Conservation (phyloP, 1,140 invertebrate species). For the Camponotus vicinus region DNA sequence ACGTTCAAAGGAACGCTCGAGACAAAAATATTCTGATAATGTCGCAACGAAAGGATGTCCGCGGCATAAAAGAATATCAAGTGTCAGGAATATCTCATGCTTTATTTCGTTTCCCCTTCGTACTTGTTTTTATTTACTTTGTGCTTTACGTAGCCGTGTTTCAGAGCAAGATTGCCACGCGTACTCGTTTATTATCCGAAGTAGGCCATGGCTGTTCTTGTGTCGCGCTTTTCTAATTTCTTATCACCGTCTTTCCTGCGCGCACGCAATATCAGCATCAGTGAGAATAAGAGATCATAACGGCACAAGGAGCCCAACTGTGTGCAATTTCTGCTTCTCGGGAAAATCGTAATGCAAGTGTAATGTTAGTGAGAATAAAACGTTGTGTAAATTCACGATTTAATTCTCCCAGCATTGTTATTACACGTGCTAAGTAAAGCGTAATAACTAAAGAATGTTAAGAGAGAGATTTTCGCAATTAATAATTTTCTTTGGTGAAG, state of each 20-base stretch:
- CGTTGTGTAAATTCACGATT: background rate
- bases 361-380: background rate
- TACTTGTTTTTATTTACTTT: constrained; percentile 45
- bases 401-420: constrained; percentile 53
- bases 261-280: constrained; percentile 39
- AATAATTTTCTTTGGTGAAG: background rate
- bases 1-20: constrained; percentile 22
- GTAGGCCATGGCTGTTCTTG: constrained; percentile 41
- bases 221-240: constrained; percentile 56
- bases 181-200: constrained; percentile 44
- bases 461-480: background rate
- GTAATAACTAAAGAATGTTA: background rate
- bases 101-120: constrained; percentile 44
- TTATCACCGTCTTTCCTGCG: constrained; percentile 25
- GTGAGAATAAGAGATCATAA: constrained; percentile 43
- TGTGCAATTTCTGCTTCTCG: background rate
- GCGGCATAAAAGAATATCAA: constrained; percentile 51
- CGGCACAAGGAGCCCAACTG: background rate
- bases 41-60: constrained; percentile 27
- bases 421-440: background rate
- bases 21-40: constrained; percentile 37
- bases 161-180: constrained; percentile 49
- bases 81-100: constrained; percentile 53
- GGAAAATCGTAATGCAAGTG: constrained; percentile 19
- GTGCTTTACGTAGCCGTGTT: constrained; percentile 38